Evolutionary conservation across 2,113 vertebrate species (phyloP), one percentile per base, ranked within the genome.

Genomic region (Actenoides lindsayi): DNA sequence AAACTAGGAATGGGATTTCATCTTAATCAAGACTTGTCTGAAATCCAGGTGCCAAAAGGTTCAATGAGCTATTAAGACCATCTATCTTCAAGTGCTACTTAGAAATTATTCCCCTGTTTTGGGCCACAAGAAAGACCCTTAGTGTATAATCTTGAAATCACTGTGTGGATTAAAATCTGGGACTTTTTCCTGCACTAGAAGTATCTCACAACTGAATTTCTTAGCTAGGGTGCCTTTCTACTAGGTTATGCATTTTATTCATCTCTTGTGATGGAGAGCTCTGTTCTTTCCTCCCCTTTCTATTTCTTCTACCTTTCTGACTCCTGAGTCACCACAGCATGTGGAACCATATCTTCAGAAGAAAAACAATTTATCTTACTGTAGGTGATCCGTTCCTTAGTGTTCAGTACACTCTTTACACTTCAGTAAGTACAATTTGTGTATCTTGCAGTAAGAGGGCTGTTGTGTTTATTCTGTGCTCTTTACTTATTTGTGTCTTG

Each of bases 391-490:
- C 0, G 0, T 89, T 89, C 17, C 76, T 71, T 64, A 51, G 16
- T 25, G 27, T 82, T 95, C 51, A 75, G 60, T 53, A 78, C 24
- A 28, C 8, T 64, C 31, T 71, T 87, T 91, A 57, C 28, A 53
- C 54, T 73, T 87, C 80, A 89, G 1, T 71, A 68, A 81, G 51
- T 84, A 54, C 41, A 57, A 91, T 54, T 28, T 7, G 0, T 82
- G 24, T 81, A 65, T 89, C 48, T 71, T 92, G 54, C 24, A 65
- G 23, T n/a, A 82, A 71, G 76, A 73, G 28, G 28, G 9, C 24
- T 94, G 57, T 56, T 91, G 33, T 91, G 37, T 91, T 94, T 94
- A 78, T 87, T 93, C 74, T 84, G 39, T 57, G 28, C 57, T 96
- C 31, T 88, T 94, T 92, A 46, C 56, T 90, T 93, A 44, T 76